These are phyloP conservation scores for Esperia sulphurella DNA, from an alignment of 2,888 invertebrate species.

Conservation along the genomic window DNA sequence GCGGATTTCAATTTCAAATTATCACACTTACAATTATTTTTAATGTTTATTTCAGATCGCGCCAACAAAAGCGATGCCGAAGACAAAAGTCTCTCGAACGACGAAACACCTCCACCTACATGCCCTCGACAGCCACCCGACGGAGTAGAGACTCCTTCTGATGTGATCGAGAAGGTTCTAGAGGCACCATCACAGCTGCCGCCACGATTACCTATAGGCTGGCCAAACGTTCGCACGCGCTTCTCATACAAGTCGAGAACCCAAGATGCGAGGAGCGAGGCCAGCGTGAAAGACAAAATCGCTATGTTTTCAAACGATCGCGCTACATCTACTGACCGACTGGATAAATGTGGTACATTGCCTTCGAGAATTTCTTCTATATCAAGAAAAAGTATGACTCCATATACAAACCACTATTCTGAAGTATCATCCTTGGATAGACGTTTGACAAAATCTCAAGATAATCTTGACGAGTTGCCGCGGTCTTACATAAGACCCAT, in stretches of 20 bases:
- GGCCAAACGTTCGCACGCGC: conserved; percentile 50
- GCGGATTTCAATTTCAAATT: conserved; percentile 3
- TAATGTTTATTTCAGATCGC: conserved; percentile 58
- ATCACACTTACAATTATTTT: conserved; percentile 3
- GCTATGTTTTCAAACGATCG: conserved; percentile 88
- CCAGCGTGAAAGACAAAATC: conserved; percentile 91
- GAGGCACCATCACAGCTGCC: conserved; percentile 61
- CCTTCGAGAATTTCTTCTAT: conserved; percentile 47
- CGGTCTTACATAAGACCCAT: conserved; percentile 52
- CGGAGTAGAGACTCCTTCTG: conserved; percentile 89
- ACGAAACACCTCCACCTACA: conserved; percentile 71
- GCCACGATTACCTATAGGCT: conserved; percentile 42
- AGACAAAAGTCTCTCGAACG: conserved; percentile 72
- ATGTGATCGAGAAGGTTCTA: conserved; percentile 79
- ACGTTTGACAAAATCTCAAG: conserved; percentile 69
- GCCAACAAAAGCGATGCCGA: conserved; percentile 67
- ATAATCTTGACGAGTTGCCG: conserved; percentile 75
- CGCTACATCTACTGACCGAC: conserved; percentile 53
- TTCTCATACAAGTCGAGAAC: conserved; percentile 76
- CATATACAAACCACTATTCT: conserved; percentile 47
- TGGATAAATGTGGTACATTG: conserved; percentile 66
- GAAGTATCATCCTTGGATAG: conserved; percentile 63
- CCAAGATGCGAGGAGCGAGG: conserved; percentile 88
- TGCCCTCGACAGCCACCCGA: conserved; percentile 89
- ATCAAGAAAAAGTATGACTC: conserved; percentile 45